These are phyloP conservation scores for Centroberyx gerrardi DNA, from an alignment of 2,797 vertebrate species.

Conservation along the genomic window DNA sequence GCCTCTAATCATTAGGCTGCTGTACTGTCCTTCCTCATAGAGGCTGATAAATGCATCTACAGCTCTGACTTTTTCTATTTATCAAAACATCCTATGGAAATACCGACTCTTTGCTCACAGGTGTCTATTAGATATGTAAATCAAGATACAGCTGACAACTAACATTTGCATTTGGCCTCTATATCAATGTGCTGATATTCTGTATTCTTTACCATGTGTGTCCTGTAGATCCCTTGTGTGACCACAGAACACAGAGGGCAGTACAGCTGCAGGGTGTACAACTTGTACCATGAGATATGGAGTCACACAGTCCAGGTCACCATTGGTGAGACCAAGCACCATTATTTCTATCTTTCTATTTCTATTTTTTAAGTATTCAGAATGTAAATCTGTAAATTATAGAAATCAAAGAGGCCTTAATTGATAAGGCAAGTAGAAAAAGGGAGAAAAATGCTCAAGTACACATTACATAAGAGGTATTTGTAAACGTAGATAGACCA, in stretches of 20 bases:
- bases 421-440: neutral
- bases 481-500: neutral
- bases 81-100: neutral
- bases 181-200: neutral
- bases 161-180: neutral
- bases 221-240: slow-evolving; percentile 82
- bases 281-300: slow-evolving; percentile 88
- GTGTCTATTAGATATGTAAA: neutral
- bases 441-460: neutral
- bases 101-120: neutral
- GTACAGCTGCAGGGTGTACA: slow-evolving; percentile 88
- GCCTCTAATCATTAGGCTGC: too few species aligned
- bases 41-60: neutral
- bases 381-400: neutral
- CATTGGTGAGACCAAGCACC: slow-evolving; percentile 82
- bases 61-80: neutral
- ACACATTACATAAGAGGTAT: neutral
- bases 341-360: neutral
- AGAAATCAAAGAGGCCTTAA: neutral
- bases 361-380: neutral
- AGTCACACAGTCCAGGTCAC: slow-evolving; percentile 81
- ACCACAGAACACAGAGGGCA: slow-evolving; percentile 88
- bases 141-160: neutral
- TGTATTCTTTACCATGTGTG: slow-evolving; percentile 8
- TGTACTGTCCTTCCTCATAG: neutral